A percentile compares a stretch with the other conserved stretches of the same genome.
These are phyloP conservation scores for Podocnemis expansa DNA, from an alignment of 2,113 vertebrate genomes.

Conservation along the genomic window DNA sequence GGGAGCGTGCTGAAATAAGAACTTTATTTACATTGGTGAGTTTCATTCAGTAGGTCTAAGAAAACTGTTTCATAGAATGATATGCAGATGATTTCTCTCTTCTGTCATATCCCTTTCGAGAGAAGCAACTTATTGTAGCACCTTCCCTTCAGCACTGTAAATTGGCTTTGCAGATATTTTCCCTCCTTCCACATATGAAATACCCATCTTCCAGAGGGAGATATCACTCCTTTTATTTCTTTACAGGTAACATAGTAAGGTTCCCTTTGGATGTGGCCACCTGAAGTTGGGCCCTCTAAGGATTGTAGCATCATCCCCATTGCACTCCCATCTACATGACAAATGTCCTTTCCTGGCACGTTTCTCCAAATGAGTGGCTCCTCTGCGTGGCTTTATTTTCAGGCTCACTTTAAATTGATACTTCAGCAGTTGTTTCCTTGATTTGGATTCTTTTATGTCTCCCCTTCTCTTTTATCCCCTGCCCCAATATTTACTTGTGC, in stretches of 20 bases:
- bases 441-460: conserved; percentile 1
- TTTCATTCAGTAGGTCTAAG: neutral
- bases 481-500: rapidly evolving
- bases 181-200: neutral
- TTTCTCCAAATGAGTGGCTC: neutral
- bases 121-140: neutral
- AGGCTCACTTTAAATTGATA: neutral
- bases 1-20: neutral
- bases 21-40: neutral
- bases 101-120: neutral
- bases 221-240: neutral
- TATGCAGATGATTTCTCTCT: neutral
- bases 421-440: neutral
- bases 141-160: neutral
- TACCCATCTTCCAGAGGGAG: neutral
- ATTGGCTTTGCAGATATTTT: neutral
- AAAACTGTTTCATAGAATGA: neutral
- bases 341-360: neutral
- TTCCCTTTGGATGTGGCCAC: neutral
- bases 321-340: neutral
- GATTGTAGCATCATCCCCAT: rapidly evolving
- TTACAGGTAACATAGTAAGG: neutral
- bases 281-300: neutral
- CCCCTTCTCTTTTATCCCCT: neutral
- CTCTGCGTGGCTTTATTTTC: neutral